phyloP scores from a whole-genome alignment of 2,797 vertebrate species.

The Parambassis ranga region DNA sequence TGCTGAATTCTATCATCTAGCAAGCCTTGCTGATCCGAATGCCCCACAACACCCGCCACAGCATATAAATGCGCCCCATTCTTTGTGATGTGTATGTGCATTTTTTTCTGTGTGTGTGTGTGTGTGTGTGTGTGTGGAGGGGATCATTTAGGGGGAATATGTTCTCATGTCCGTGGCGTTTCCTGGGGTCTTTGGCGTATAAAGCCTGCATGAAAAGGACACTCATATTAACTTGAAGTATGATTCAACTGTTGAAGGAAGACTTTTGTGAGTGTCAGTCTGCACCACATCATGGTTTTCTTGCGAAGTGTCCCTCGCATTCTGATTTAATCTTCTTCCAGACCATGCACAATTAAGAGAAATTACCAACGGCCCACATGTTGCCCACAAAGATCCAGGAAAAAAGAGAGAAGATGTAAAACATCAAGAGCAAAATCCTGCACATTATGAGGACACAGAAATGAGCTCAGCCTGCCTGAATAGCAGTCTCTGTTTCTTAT shows the following conservation, averaged over 20 bases:
- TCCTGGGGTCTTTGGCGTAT: conserved; percentile 50
- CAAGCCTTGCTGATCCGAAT: conserved; percentile 72
- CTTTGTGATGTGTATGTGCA: conserved; percentile 54
- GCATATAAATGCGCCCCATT: conserved; percentile 84
- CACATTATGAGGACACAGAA: conserved; percentile 9
- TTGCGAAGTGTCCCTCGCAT: neutral
- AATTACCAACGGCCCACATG: neutral
- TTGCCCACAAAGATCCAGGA: neutral
- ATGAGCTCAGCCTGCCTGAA: conserved; percentile 40
- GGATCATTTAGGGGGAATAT: conserved; percentile 52
- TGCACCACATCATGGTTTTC: neutral
- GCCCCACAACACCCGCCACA: conserved; percentile 74
- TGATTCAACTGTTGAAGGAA: conserved; percentile 30
- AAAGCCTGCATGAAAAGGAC: conserved; percentile 28
- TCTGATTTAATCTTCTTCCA: neutral
- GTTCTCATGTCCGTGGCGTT: conserved; percentile 61
- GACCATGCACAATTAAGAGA: neutral
- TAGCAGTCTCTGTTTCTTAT: conserved; percentile 52
- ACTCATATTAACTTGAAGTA: conserved; percentile 43
- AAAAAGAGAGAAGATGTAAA: too few species aligned
- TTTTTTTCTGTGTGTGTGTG: conserved; percentile 12
- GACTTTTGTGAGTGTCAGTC: conserved; percentile 25
- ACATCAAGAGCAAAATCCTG: conserved; percentile 15
- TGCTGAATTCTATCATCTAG: conserved; percentile 79
- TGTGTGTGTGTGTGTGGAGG: conserved; percentile 7